phyloP scores from a whole-genome alignment of 1,140 invertebrate genomes.

The Euwallacea similis region DNA sequence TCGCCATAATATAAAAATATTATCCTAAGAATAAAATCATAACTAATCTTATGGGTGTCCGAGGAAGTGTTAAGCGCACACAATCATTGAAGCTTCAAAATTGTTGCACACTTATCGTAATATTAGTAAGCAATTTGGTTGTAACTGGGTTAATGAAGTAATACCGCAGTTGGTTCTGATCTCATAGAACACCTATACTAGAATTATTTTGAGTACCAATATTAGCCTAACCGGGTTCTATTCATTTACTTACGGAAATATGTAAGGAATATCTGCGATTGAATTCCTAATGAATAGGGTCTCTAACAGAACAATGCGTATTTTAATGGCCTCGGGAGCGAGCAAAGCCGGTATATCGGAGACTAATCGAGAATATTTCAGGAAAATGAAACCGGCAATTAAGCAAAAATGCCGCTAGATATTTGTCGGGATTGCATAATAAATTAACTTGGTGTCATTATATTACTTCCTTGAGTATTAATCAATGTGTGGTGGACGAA shows the following conservation, averaged over 20 bases:
- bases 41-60: too few species aligned
- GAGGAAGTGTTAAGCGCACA: too few species aligned
- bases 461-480: conserved; percentile 1
- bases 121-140: too few species aligned
- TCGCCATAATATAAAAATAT: too few species aligned
- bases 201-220: too few species aligned
- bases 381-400: conserved; percentile 21
- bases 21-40: too few species aligned
- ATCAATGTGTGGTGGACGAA: background rate
- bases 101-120: too few species aligned
- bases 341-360: conserved; percentile 14
- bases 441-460: conserved; percentile 9
- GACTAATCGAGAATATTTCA: conserved; percentile 17
- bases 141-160: too few species aligned
- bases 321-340: conserved; percentile 20
- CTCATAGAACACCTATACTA: too few species aligned
- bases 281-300: conserved; percentile 17
- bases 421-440: conserved; percentile 18
- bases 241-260: conserved; percentile 4
- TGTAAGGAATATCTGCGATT: conserved; percentile 13
- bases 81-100: too few species aligned
- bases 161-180: too few species aligned
- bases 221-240: too few species aligned
- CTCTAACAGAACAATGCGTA: conserved; percentile 25
- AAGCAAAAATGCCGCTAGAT: conserved; percentile 20